Evolutionary conservation across 2,113 vertebrate species (phyloP).

Genomic region (Uria aalge): DNA sequence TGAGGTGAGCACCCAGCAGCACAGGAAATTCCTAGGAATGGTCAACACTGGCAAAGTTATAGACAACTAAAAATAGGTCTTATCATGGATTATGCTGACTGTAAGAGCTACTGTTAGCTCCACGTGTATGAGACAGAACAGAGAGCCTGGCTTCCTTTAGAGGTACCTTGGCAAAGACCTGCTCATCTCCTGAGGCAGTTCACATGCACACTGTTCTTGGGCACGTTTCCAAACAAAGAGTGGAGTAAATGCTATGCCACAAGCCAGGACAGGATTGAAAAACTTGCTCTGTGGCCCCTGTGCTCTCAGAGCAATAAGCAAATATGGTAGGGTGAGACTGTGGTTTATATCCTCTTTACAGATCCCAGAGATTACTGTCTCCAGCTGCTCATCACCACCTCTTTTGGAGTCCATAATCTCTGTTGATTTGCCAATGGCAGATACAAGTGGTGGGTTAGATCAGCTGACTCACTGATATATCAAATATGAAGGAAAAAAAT

Average conservation of each 20-base stretch:
- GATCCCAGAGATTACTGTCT: not conserved
- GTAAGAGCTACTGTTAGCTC: not conserved
- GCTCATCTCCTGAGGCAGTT: slow-evolving; percentile 30
- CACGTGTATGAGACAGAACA: not conserved
- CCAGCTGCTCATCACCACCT: not conserved
- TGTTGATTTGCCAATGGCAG: not conserved
- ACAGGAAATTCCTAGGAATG: slow-evolving; percentile 14
- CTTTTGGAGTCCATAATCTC: not conserved
- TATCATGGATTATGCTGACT: not conserved
- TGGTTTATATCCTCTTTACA: not conserved
- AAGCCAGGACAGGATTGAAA: slow-evolving; percentile 27
- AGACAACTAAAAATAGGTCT: slow-evolving; percentile 6
- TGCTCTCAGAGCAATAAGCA: not conserved
- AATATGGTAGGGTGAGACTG: not conserved
- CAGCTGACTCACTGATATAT: not conserved
- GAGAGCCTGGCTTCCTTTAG: not conserved
- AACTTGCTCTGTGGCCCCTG: not conserved
- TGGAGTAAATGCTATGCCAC: not conserved
- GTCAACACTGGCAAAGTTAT: not conserved
- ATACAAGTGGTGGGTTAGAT: not conserved
- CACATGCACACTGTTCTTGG: not conserved
- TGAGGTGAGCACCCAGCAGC: not conserved
- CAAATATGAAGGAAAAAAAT: not conserved
- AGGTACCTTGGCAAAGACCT: slow-evolving; percentile 8
- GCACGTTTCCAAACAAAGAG: not conserved